These are phyloP conservation scores for Zaprionus vittiger DNA, from an alignment of 1,140 invertebrate species.

Conservation along the genomic window DNA sequence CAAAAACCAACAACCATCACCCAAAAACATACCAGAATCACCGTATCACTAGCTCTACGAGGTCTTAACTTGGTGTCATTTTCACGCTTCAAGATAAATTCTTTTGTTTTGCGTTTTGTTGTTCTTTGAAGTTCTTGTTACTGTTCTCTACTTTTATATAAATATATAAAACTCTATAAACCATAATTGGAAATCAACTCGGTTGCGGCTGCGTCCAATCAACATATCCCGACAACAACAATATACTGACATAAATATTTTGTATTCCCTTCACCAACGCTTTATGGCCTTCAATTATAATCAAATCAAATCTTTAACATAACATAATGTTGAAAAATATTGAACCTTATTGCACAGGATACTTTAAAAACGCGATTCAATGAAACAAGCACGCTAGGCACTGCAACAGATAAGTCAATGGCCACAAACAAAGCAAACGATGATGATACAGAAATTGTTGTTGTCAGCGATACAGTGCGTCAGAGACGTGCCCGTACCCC, in stretches of 20 bases:
- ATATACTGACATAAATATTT: slow-evolving; percentile 26
- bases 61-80: slow-evolving; percentile 81
- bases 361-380: slow-evolving; percentile 69
- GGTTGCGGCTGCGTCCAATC: slow-evolving; percentile 71
- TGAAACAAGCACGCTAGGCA: slow-evolving; percentile 54
- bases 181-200: slow-evolving; percentile 55
- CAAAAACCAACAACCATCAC: slow-evolving; percentile 62
- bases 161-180: slow-evolving; percentile 10
- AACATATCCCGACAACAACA: slow-evolving; percentile 46
- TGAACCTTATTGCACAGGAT: slow-evolving; percentile 64
- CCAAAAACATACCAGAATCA: slow-evolving; percentile 66
- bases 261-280: slow-evolving; percentile 47
- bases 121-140: slow-evolving; percentile 53
- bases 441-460: slow-evolving; percentile 81
- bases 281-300: slow-evolving; percentile 44
- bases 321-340: slow-evolving; percentile 18
- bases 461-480: slow-evolving; percentile 84
- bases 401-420: slow-evolving; percentile 13
- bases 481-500: slow-evolving; percentile 79
- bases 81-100: slow-evolving; percentile 72
- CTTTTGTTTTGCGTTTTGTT: slow-evolving; percentile 33
- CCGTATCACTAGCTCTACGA: slow-evolving; percentile 81
- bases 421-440: slow-evolving; percentile 30
- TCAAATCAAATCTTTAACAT: slow-evolving; percentile 31
- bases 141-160: slow-evolving; percentile 2